These are phyloP conservation scores for Dendroctonus valens DNA, from an alignment of 1,140 invertebrate genomes.

Conservation along the genomic window DNA sequence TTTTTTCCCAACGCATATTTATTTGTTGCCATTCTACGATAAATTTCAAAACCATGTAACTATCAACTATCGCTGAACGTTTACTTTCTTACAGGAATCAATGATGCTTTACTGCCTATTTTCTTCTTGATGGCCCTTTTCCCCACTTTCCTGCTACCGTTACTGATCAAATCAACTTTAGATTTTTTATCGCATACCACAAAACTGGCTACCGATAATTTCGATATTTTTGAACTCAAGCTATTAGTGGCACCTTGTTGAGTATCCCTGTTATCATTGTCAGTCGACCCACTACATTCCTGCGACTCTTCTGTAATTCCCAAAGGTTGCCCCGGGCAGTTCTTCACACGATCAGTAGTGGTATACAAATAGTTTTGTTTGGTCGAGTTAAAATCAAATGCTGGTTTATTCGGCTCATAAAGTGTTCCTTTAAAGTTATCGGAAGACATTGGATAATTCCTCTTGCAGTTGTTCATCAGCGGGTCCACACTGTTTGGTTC, in stretches of 20 bases:
- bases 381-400: not conserved
- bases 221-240: not conserved
- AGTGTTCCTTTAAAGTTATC: conserved; percentile 9
- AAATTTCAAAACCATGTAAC: too few species aligned
- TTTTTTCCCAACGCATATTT: too few species aligned
- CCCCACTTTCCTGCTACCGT: too few species aligned
- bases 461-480: not conserved
- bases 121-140: too few species aligned
- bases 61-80: too few species aligned
- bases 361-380: not conserved
- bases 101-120: too few species aligned
- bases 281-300: not conserved
- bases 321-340: not conserved
- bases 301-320: not conserved
- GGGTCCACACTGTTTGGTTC: not conserved
- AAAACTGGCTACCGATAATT: conserved; percentile 20
- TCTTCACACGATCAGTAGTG: too few species aligned
- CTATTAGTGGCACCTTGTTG: not conserved
- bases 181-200: conserved; percentile 19
- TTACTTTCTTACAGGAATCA: too few species aligned
- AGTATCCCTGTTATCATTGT: too few species aligned
- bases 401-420: not conserved
- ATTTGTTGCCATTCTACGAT: too few species aligned
- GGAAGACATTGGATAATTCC: conserved; percentile 15
- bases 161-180: not conserved